These are phyloP conservation scores for Tiaroga cobitis DNA, from an alignment of 2,797 vertebrate genomes.

Conservation along the genomic window DNA sequence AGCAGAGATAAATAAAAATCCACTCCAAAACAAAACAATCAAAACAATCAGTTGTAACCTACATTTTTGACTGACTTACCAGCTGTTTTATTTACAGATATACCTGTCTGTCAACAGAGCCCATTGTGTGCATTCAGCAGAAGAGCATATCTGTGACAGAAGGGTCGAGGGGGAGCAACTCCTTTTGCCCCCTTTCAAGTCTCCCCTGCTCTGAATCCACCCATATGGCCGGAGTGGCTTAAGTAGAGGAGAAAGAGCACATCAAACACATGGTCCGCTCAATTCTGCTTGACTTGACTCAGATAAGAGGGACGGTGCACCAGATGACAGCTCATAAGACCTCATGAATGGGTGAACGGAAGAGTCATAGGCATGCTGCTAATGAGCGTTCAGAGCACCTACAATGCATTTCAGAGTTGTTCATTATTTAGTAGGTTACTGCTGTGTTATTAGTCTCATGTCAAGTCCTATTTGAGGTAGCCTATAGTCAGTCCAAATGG, in stretches of 20 bases:
- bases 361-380: not conserved
- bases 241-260: constrained; percentile 51
- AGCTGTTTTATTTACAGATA: not conserved
- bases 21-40: not conserved
- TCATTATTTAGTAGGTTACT: constrained; percentile 43
- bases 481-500: constrained; percentile 16
- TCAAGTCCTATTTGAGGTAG: constrained; percentile 20
- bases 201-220: constrained; percentile 67
- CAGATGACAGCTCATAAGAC: constrained; percentile 76
- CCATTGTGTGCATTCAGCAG: constrained; percentile 47
- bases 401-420: constrained; percentile 18
- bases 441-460: constrained; percentile 6
- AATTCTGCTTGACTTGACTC: constrained; percentile 64
- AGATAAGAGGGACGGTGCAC: constrained; percentile 73
- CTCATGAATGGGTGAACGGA: constrained; percentile 39
- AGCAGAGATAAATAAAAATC: not conserved
- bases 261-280: constrained; percentile 59
- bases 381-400: constrained; percentile 35
- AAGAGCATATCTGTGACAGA: constrained; percentile 60
- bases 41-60: not conserved
- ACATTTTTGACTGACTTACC: not conserved
- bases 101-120: constrained; percentile 17
- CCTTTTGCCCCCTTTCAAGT: constrained; percentile 67
- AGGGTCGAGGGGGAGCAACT: constrained; percentile 60
- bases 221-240: constrained; percentile 71